Evolutionary conservation across 2,797 vertebrate genomes (phyloP).

Genomic region (Schizothorax lantsangensis): DNA sequence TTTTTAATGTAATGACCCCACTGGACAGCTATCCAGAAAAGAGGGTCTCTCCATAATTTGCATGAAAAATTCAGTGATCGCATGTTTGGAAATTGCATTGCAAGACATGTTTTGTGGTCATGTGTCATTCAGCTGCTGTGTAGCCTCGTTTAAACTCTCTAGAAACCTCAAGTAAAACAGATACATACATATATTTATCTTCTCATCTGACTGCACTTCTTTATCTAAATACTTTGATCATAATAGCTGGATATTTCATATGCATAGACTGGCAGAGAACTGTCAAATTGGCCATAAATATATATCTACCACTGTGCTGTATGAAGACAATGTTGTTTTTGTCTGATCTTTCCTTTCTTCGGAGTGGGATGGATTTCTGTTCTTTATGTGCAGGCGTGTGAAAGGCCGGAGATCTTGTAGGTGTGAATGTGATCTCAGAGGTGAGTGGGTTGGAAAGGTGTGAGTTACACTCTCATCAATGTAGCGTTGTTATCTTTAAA

Average conservation of each 20-base stretch:
- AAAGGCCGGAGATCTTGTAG: slow-evolving; percentile 10
- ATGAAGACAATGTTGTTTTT: slow-evolving; percentile 53
- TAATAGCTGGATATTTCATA: slow-evolving; percentile 56
- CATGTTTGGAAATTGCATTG: slow-evolving; percentile 51
- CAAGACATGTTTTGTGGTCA: slow-evolving; percentile 45
- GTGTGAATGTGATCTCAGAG: slow-evolving; percentile 13
- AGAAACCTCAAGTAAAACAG: slow-evolving; percentile 47
- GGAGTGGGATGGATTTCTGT: slow-evolving; percentile 22
- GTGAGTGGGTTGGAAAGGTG: slow-evolving; percentile 61
- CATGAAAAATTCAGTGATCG: slow-evolving; percentile 55
- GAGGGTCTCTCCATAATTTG: slow-evolving; percentile 43
- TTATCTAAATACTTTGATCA: slow-evolving; percentile 43
- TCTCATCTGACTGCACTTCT: slow-evolving; percentile 51
- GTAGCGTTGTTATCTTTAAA: slow-evolving; percentile 76
- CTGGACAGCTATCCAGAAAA: slow-evolving; percentile 26
- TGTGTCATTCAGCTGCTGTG: slow-evolving; percentile 57
- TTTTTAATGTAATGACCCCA: slow-evolving; percentile 34
- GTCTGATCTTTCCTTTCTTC: slow-evolving; percentile 39
- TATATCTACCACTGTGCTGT: slow-evolving; percentile 61
- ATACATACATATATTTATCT: slow-evolving; percentile 30
- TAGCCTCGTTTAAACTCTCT: slow-evolving; percentile 46
- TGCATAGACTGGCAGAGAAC: slow-evolving; percentile 58
- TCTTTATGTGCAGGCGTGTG: slow-evolving; percentile 31
- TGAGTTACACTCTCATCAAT: slow-evolving; percentile 73
- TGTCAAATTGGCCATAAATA: slow-evolving; percentile 57